phyloP scores from a whole-genome alignment of 2,113 vertebrate species.

The Motacilla alba region DNA sequence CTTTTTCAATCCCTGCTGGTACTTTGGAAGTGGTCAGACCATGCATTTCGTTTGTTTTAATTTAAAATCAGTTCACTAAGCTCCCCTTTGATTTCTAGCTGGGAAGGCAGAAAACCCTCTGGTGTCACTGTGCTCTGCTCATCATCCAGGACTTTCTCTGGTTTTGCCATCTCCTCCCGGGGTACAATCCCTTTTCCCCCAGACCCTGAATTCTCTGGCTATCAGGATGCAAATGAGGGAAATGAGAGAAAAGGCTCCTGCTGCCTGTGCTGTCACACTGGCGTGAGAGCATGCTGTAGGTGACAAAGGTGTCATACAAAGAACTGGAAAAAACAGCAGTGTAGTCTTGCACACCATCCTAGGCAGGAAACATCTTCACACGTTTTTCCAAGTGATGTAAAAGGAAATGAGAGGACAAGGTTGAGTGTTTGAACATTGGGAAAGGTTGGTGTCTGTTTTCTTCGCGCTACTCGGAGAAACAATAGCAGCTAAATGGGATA shows the following conservation, averaged over 20 bases:
- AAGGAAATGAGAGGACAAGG: neutral
- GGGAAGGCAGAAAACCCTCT: neutral
- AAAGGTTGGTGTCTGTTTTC: neutral
- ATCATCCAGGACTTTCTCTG: neutral
- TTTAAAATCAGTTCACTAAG: neutral
- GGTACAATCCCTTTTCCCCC: neutral
- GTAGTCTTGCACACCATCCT: neutral
- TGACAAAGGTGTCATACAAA: neutral
- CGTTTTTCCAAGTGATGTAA: neutral
- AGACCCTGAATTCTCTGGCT: neutral
- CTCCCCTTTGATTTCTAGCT: neutral
- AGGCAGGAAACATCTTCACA: neutral
- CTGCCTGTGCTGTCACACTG: neutral
- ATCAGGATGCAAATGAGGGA: neutral
- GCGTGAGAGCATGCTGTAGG: neutral
- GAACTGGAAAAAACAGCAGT: neutral
- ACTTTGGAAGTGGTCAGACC: neutral
- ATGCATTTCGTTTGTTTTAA: neutral
- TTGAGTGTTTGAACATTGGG: neutral
- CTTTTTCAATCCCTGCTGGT: neutral
- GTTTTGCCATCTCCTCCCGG: accelerated
- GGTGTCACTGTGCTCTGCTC: neutral
- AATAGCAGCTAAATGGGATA: neutral
- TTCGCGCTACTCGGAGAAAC: neutral
- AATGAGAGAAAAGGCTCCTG: neutral